These are phyloP conservation scores for Vultur gryphus DNA, from an alignment of 2,797 vertebrate species.

Conservation along the genomic window DNA sequence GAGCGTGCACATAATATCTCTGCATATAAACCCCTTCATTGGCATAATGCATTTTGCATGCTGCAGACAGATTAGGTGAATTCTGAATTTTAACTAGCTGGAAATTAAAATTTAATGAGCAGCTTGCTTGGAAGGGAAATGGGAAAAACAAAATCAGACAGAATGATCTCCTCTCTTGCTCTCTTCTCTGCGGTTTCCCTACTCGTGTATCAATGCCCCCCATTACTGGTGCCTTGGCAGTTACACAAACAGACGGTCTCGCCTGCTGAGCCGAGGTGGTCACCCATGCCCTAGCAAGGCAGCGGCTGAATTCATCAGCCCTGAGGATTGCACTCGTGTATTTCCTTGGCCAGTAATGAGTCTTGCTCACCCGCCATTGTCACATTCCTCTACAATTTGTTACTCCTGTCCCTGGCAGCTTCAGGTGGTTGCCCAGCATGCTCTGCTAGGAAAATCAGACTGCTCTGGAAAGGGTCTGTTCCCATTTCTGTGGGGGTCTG, in stretches of 20 bases:
- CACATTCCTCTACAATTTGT: background rate
- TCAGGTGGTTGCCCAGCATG: background rate
- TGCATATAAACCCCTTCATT: constrained; percentile 22
- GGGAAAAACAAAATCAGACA: background rate
- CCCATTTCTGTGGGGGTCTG: background rate
- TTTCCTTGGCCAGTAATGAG: background rate
- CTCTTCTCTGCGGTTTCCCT: background rate
- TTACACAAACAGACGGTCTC: background rate
- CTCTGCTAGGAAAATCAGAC: background rate
- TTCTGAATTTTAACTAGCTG: constrained; percentile 50
- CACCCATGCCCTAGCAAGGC: background rate
- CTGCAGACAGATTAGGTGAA: constrained; percentile 33
- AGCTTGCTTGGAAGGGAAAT: background rate
- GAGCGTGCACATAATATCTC: background rate
- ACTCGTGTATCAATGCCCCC: fast-evolving
- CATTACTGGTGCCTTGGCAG: background rate
- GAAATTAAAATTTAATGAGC: constrained; percentile 55
- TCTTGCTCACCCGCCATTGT: background rate
- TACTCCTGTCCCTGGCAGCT: background rate
- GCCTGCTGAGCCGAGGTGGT: background rate
- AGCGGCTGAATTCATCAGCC: background rate
- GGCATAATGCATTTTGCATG: constrained; percentile 35
- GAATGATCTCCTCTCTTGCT: background rate
- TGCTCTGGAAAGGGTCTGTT: background rate
- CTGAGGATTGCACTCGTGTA: background rate